Evolutionary conservation across 2,113 vertebrate species (phyloP).

Genomic region (Megaptera novaeangliae): DNA sequence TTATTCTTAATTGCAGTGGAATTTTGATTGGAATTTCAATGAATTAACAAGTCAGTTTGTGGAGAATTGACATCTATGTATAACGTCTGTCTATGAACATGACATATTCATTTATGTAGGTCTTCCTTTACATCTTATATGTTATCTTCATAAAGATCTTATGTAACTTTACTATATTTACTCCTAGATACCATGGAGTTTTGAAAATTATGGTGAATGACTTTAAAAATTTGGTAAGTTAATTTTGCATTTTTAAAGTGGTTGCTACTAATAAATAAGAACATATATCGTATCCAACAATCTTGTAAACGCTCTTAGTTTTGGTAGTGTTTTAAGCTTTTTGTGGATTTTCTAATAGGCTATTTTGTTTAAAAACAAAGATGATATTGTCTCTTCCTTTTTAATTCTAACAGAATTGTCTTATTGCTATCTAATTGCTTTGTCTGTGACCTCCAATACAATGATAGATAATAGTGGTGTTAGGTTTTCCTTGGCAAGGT

Average conservation of each 20-base stretch:
- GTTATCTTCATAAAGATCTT: background rate
- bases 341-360: background rate
- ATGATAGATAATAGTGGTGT: background rate
- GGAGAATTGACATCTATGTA: background rate
- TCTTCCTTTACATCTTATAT: background rate
- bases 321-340: background rate
- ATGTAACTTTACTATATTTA: background rate
- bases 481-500: background rate
- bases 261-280: background rate
- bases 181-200: background rate
- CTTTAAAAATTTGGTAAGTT: background rate
- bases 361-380: background rate
- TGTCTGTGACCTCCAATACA: background rate
- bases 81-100: background rate
- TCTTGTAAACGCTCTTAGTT: background rate
- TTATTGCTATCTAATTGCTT: background rate
- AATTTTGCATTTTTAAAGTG: background rate
- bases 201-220: background rate
- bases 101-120: background rate
- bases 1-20: background rate
- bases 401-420: background rate
- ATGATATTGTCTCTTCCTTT: background rate
- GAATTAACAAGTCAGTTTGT: background rate
- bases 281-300: background rate
- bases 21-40: constrained; percentile 1